Evolutionary conservation across 2,113 vertebrate species (phyloP).

Genomic region (Cryptotis parvus): DNA sequence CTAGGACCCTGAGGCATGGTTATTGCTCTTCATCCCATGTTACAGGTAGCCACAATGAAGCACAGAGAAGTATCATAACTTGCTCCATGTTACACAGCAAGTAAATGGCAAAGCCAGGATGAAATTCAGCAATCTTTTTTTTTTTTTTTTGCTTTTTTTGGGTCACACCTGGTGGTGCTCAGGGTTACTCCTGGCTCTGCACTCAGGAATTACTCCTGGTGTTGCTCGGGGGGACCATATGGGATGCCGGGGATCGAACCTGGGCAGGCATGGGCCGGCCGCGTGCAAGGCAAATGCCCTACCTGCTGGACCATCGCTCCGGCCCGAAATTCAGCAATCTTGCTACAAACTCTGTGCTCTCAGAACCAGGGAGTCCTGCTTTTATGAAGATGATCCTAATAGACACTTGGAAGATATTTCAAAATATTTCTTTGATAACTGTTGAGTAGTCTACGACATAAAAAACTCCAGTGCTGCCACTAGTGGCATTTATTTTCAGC

Average conservation of each 20-base stretch:
- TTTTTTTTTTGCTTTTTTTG: too few relatives aligned
- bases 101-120: not conserved
- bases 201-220: too few relatives aligned
- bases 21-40: not conserved
- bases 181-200: too few relatives aligned
- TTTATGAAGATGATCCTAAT: not conserved
- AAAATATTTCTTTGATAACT: conserved; percentile 47
- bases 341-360: not conserved
- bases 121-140: not conserved
- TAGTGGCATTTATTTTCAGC: conserved; percentile 50
- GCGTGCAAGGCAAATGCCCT: too few relatives aligned
- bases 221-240: too few relatives aligned
- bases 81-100: conserved; percentile 17
- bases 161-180: too few relatives aligned
- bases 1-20: too few relatives aligned
- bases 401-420: conserved; percentile 1
- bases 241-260: too few relatives aligned
- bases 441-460: conserved; percentile 11
- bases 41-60: not conserved
- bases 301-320: too few relatives aligned
- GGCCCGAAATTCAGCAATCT: not conserved
- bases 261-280: too few relatives aligned
- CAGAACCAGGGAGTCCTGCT: not conserved
- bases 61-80: conserved; percentile 21
- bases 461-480: conserved; percentile 27